Percentiles rank a stretch among this genome's conserved stretches.
These are phyloP conservation scores for Oreotragus oreotragus DNA, from an alignment of 2,113 vertebrate species.

Conservation along the genomic window DNA sequence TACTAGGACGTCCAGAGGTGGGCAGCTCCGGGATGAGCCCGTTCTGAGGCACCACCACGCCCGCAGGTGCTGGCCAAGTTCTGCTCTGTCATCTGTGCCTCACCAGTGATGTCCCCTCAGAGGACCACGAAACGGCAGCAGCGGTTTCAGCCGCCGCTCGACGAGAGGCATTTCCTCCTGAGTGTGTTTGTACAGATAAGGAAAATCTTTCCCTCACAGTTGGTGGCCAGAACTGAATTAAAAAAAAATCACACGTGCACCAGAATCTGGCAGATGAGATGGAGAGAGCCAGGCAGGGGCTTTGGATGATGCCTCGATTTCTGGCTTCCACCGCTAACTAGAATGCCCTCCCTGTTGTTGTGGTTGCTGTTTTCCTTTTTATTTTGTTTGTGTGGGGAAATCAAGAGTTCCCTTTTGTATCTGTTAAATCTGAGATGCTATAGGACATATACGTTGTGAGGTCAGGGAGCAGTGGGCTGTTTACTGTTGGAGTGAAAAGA, in stretches of 20 bases:
- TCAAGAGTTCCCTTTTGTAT: neutral
- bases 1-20: neutral
- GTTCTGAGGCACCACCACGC: rapidly evolving
- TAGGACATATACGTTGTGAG: neutral
- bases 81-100: neutral
- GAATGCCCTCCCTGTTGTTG: neutral
- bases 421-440: neutral
- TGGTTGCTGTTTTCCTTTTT: neutral
- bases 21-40: neutral
- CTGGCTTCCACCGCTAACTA: neutral
- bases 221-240: neutral
- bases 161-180: neutral
- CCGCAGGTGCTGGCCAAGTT: neutral
- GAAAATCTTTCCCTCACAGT: neutral
- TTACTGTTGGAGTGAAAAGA: neutral
- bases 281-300: neutral
- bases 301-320: neutral
- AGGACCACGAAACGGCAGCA: too few species aligned
- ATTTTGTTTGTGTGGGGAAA: neutral
- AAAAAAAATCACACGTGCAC: neutral
- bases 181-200: neutral
- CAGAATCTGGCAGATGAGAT: neutral
- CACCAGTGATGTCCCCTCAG: neutral
- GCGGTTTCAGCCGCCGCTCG: neutral
- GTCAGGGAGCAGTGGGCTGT: neutral